phyloP scores from a whole-genome alignment of 2,888 invertebrate species.

The Agapetus fuscipes region DNA sequence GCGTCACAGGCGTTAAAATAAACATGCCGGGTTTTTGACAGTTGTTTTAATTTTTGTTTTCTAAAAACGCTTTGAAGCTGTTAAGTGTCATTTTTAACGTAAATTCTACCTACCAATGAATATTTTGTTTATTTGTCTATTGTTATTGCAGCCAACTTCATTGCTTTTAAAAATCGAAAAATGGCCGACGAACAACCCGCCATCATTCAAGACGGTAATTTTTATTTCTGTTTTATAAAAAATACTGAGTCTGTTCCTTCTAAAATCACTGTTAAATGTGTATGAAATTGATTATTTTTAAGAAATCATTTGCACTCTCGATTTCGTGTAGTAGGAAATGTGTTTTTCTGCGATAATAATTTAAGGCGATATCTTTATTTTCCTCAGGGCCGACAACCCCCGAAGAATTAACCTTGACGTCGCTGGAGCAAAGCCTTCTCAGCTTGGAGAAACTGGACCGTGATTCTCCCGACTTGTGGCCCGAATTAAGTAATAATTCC shows the following conservation, averaged over 20 bases:
- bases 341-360: slow-evolving; percentile 17
- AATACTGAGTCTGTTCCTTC: too few relatives aligned
- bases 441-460: slow-evolving; percentile 88
- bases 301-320: too few relatives aligned
- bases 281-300: too few relatives aligned
- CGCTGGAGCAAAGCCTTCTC: slow-evolving; percentile 65
- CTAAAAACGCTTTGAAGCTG: too few relatives aligned
- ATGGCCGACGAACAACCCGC: slow-evolving; percentile 61
- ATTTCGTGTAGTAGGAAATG: slow-evolving; percentile 53
- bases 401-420: slow-evolving; percentile 43
- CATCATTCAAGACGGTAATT: slow-evolving; percentile 51
- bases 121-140: too few relatives aligned
- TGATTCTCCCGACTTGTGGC: slow-evolving; percentile 94
- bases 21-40: too few relatives aligned
- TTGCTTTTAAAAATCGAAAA: slow-evolving; percentile 27
- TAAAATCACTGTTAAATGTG: too few relatives aligned
- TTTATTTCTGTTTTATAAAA: slow-evolving; percentile 16
- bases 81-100: too few relatives aligned
- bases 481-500: slow-evolving; percentile 91
- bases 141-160: slow-evolving; percentile 12
- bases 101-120: too few relatives aligned
- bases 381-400: slow-evolving; percentile 35
- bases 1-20: too few relatives aligned
- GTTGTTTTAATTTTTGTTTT: too few relatives aligned
- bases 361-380: slow-evolving; percentile 19